A percentile compares a stretch with the other conserved stretches of the same genome.
Evolutionary conservation across 2,113 vertebrate species (phyloP).

Genomic region (Pteruthius melanotis): DNA sequence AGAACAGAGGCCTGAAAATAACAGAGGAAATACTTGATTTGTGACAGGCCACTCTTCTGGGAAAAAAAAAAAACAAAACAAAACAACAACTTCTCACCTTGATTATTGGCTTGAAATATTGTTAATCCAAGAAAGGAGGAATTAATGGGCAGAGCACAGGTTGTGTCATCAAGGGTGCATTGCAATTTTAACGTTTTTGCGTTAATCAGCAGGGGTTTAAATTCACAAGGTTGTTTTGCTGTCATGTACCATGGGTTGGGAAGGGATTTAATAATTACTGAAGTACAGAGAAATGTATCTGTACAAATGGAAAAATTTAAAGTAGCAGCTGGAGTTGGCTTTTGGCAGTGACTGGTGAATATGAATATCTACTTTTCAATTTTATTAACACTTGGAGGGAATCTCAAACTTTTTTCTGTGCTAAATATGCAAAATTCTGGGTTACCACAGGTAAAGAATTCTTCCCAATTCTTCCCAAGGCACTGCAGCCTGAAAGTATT

Average conservation of each 20-base stretch:
- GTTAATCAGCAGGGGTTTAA: neutral
- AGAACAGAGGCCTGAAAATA: neutral
- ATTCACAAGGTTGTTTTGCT: neutral
- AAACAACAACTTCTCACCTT: neutral
- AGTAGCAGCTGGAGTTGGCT: neutral
- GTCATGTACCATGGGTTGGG: neutral
- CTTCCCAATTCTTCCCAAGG: neutral
- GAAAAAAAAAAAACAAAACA: neutral
- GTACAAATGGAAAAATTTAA: neutral
- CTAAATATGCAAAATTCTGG: neutral
- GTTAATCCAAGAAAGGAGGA: neutral
- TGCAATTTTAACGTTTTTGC: neutral
- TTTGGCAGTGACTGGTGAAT: neutral
- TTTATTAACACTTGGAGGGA: neutral
- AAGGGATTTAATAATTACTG: neutral
- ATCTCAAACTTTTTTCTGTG: neutral
- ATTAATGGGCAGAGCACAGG: neutral
- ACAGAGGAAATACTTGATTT: neutral
- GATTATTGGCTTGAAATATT: neutral
- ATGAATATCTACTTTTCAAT: neutral
- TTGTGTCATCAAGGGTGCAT: rapidly evolving
- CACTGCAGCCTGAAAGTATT: neutral
- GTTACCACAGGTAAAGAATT: neutral
- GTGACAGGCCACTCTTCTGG: neutral
- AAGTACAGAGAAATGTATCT: neutral